These are phyloP conservation scores for Ectobius pallidus DNA, from an alignment of 2,888 invertebrate species.

Conservation along the genomic window DNA sequence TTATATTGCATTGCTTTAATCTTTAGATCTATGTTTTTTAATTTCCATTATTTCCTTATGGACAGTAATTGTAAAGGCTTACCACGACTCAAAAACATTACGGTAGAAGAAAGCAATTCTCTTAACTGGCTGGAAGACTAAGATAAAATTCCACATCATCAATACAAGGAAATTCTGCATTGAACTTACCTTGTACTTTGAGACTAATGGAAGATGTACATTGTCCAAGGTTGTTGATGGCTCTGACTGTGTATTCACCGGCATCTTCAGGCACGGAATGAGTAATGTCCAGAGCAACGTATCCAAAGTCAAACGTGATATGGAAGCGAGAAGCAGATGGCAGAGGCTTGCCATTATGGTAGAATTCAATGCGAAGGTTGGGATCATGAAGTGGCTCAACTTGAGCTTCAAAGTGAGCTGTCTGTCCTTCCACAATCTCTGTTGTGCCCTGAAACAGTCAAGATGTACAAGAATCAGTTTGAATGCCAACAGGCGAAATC, in stretches of 20 bases:
- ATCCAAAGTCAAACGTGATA: slow-evolving; percentile 97
- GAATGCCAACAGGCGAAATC: no score
- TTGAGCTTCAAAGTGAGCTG: slow-evolving; percentile 95
- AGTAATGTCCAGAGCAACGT: slow-evolving; percentile 92
- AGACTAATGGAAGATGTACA: slow-evolving; percentile 83
- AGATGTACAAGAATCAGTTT: not conserved
- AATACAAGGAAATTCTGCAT: no score
- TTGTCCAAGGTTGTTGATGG: slow-evolving; percentile 90
- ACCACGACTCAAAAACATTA: no score
- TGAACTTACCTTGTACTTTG: slow-evolving; percentile 66
- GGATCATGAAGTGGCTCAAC: slow-evolving; percentile 91
- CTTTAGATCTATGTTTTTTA: no score
- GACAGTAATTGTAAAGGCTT: no score
- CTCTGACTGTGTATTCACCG: slow-evolving; percentile 92
- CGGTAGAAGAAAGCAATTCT: no score
- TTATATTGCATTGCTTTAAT: no score
- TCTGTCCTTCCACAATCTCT: slow-evolving; percentile 89
- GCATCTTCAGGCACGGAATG: slow-evolving; percentile 95
- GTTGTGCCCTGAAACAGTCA: slow-evolving; percentile 70
- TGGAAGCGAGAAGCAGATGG: slow-evolving; percentile 91
- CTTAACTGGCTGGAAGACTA: no score
- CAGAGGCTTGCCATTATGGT: slow-evolving; percentile 89
- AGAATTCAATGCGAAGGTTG: slow-evolving; percentile 87
- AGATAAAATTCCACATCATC: no score
- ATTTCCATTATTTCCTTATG: no score